Conservation (phyloP, 1,140 invertebrate species). For the Brachionus plicatilis region DNA sequence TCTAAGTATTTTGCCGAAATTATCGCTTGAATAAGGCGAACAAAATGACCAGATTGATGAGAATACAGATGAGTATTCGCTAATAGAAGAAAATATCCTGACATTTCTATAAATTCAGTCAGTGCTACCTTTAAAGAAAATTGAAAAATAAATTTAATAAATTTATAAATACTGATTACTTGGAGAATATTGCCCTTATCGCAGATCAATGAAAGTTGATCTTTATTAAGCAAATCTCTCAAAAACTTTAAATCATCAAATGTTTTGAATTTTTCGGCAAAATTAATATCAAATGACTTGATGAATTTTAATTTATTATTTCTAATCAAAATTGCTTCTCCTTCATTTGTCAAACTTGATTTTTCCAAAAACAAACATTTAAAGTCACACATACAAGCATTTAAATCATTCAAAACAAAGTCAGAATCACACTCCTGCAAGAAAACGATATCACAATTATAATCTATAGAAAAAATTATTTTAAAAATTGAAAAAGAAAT, state of each 20-base stretch:
- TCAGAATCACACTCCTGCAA: conserved; percentile 27
- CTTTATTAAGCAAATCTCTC: not conserved
- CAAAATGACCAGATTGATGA: conserved; percentile 7
- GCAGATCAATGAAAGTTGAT: not conserved
- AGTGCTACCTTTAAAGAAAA: not conserved
- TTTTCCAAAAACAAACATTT: not conserved
- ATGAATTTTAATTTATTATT: conserved; percentile 3
- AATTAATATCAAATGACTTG: not conserved
- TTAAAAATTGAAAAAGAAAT: not conserved
- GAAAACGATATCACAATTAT: conserved; percentile 22
- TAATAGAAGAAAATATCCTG: not conserved
- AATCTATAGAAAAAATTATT: not conserved
- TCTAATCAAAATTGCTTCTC: conserved; percentile 7
- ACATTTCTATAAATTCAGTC: not conserved
- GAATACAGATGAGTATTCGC: conserved; percentile 39
- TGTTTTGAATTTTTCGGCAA: not conserved
- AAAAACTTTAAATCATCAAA: not conserved
- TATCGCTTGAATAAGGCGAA: conserved; percentile 21
- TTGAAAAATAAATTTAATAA: not conserved
- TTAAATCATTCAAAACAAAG: conserved; percentile 9
- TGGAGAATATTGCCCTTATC: not conserved
- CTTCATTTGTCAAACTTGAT: not conserved
- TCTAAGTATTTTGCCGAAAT: not conserved
- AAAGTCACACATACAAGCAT: not conserved
- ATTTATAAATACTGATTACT: not conserved